These are phyloP conservation scores for Metaphire vulgaris DNA, from an alignment of 1,140 invertebrate genomes.

Conservation along the genomic window DNA sequence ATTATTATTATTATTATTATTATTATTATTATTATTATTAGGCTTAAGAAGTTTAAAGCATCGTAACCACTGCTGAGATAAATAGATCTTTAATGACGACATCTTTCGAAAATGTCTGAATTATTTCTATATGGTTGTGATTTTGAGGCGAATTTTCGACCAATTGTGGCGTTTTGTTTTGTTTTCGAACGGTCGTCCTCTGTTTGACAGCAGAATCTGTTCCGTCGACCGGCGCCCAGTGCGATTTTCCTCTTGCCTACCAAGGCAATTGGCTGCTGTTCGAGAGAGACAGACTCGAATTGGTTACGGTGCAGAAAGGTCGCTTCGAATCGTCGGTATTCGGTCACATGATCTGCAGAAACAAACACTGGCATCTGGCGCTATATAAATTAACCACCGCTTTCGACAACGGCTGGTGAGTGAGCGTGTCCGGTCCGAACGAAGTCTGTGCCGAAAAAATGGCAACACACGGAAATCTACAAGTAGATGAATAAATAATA, in stretches of 20 bases:
- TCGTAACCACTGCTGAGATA: too few relatives aligned
- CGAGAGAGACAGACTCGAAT: slow-evolving; percentile 6
- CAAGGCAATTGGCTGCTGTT: slow-evolving; percentile 28
- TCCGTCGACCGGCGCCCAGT: slow-evolving; percentile 10
- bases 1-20: too few relatives aligned
- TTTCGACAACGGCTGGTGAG: slow-evolving; percentile 26
- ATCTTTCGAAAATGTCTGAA: too few relatives aligned
- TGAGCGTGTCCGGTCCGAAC: not conserved
- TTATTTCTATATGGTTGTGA: not conserved
- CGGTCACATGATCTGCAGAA: slow-evolving; percentile 21
- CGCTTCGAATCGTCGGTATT: slow-evolving; percentile 11
- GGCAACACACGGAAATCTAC: too few relatives aligned
- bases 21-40: too few relatives aligned
- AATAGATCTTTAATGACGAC: too few relatives aligned
- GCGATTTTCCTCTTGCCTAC: slow-evolving; percentile 20
- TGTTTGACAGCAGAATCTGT: slow-evolving; percentile 14
- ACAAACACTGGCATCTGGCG: slow-evolving; percentile 13
- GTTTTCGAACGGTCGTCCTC: too few relatives aligned
- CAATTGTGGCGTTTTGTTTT: too few relatives aligned
- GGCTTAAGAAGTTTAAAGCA: too few relatives aligned
- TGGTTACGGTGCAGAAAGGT: slow-evolving; percentile 12
- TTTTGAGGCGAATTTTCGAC: too few relatives aligned
- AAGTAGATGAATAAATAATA: too few relatives aligned
- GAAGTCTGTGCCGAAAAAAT: too few relatives aligned
- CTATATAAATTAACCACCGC: slow-evolving; percentile 18